Conservation (phyloP, 2,888 invertebrate species). For the Zygothrica quintamaculata region DNA sequence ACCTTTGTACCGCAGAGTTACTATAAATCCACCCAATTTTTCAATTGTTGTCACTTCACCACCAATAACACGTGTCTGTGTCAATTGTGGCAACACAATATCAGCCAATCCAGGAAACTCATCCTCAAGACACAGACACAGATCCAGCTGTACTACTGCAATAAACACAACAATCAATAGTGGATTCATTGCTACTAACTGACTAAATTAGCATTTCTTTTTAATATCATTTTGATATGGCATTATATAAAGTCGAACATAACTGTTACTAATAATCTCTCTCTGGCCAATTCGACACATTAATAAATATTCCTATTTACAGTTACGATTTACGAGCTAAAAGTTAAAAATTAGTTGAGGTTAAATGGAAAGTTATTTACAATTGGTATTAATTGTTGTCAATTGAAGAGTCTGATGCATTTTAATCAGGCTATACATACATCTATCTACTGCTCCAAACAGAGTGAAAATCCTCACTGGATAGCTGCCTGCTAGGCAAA, state of each 20-base stretch:
- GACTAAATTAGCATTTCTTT: neutral
- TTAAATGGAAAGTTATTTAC: conserved; percentile 33
- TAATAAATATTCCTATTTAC: neutral
- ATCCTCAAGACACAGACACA: neutral
- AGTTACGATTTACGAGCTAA: no score
- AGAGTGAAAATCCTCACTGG: no score
- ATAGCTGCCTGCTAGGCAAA: no score
- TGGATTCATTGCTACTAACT: conserved; percentile 16
- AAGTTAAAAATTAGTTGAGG: no score
- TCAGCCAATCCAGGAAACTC: conserved; percentile 11
- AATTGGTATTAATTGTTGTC: conserved; percentile 66
- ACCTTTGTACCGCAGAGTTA: conserved; percentile 42
- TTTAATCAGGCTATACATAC: conserved; percentile 25
- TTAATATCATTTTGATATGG: neutral
- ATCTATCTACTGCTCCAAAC: no score
- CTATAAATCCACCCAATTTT: conserved; percentile 56
- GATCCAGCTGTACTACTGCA: no score
- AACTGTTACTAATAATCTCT: conserved; percentile 5
- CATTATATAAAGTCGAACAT: conserved; percentile 6
- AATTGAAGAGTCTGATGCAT: conserved; percentile 51
- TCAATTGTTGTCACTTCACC: conserved; percentile 51
- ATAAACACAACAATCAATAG: conserved; percentile 1
- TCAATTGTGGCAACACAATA: neutral
- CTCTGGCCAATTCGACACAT: conserved; percentile 22
- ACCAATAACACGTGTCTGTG: conserved; percentile 53